phyloP scores from a whole-genome alignment of 2,888 invertebrate species.

The Stomorhina lunata region DNA sequence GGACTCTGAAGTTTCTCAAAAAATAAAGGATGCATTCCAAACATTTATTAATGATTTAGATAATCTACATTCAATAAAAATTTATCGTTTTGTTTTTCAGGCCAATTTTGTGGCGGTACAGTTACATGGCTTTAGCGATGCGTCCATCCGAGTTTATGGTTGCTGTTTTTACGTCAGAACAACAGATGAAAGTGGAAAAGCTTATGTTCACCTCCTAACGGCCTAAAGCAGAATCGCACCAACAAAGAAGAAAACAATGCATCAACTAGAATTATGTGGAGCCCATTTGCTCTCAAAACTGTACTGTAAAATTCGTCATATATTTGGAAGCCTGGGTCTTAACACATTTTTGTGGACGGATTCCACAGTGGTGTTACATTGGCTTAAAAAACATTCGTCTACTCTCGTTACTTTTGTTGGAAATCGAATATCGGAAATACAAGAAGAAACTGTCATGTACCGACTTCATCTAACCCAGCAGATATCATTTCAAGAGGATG shows the following conservation, averaged over 20 bases:
- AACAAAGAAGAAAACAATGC: constrained; percentile 27
- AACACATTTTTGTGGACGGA: constrained; percentile 46
- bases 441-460: constrained; percentile 43
- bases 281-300: constrained; percentile 12
- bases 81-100: constrained; percentile 4
- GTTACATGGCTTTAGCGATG: constrained; percentile 9
- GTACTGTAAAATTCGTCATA: constrained; percentile 9
- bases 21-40: neutral
- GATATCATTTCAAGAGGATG: constrained; percentile 52
- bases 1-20: constrained; percentile 14
- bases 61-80: constrained; percentile 13
- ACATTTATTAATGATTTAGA: constrained; percentile 5
- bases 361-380: constrained; percentile 30
- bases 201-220: neutral
- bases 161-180: constrained; percentile 9
- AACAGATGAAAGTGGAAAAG: neutral
- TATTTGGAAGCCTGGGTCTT: constrained; percentile 9
- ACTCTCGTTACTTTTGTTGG: constrained; percentile 44
- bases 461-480: constrained; percentile 41
- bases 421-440: constrained; percentile 43
- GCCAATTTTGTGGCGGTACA: neutral
- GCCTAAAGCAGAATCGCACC: neutral
- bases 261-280: constrained; percentile 13
- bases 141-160: constrained; percentile 2
- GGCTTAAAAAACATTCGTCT: constrained; percentile 37